Base-by-base conservation (phyloP, 2,888 invertebrate genomes). In the Trichopria drosophilae region DNA sequence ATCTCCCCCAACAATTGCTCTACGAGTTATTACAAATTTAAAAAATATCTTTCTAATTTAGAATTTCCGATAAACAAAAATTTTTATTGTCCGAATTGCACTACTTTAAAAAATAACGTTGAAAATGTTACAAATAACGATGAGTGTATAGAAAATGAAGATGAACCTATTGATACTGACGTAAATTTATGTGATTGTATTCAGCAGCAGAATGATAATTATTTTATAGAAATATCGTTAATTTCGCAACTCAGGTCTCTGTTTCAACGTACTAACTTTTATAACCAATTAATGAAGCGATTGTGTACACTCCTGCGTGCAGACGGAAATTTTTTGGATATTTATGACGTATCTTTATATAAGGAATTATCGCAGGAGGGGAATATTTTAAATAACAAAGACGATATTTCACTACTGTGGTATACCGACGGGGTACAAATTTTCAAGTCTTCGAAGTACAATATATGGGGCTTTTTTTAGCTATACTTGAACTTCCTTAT, bases 391-490 rank as follows among this genome's bases (percentile, higher is more conserved):
- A 10, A 6, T 7, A 2, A 45, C 7, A n/a, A 6, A n/a, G 6
- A 28, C 10, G 18, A 13, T 42, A 13, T 43, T 16, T 16, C 37
- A 1, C 37, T 43, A 19, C 18, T 22, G 22, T 50, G 37, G 43
- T 47, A 47, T 20, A 32, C 47, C 2, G 53, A 58, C 53, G 58
- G 58, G 3, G 37, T 56, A 13, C 28, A 26, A 35, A 35, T 58
- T 19, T 56, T 52, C 31, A 51, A 37, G 43, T 59, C 57, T n/a
- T 46, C 45, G 4, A 47, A 47, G 29, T 53, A 12, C 28, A 49
- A 31, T 37, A 49, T 59, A 4, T 59, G 57, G 57, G 52, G 46
- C 7, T 37, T 59, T 59, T 32, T 48, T 20, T 57, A 10, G 26
- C 57, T 23, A 51, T 60, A 20, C 43, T 54, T 13, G 52, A 58